Evolutionary conservation across 2,797 vertebrate genomes (phyloP).

Genomic region (Atherinosoma microstoma): DNA sequence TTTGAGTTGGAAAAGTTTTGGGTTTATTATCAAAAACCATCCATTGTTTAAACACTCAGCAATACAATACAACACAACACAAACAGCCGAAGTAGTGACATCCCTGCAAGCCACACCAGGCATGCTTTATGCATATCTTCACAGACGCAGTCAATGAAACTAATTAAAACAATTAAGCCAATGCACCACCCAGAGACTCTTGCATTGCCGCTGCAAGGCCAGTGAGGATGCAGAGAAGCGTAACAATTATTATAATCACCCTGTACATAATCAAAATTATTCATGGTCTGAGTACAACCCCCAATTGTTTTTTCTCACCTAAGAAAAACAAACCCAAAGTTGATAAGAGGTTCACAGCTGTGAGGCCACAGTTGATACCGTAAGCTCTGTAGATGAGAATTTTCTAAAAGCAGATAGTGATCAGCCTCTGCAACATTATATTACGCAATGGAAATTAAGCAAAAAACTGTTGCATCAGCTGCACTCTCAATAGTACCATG

Average conservation of each 20-base stretch:
- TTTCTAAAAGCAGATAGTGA: no score
- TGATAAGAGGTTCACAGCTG: background rate
- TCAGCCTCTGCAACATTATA: background rate
- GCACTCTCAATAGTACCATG: background rate
- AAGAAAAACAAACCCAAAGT: background rate
- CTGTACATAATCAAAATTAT: background rate
- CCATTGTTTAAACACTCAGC: background rate
- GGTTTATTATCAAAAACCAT: background rate
- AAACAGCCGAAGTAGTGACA: background rate
- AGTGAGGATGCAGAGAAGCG: background rate
- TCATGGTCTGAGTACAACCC: background rate
- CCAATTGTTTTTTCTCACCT: background rate
- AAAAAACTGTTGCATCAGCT: background rate
- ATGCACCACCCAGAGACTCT: background rate
- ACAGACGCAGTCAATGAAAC: background rate
- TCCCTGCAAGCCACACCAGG: background rate
- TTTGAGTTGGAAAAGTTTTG: no score
- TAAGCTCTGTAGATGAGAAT: no score
- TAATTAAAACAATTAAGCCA: fast-evolving
- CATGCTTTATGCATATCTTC: background rate
- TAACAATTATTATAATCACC: background rate
- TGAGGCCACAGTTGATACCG: background rate
- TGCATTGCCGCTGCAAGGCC: background rate
- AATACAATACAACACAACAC: no score
- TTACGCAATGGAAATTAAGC: background rate